Conservation (phyloP, 2,113 vertebrate genomes). For the Pomatorhinus ruficollis region DNA sequence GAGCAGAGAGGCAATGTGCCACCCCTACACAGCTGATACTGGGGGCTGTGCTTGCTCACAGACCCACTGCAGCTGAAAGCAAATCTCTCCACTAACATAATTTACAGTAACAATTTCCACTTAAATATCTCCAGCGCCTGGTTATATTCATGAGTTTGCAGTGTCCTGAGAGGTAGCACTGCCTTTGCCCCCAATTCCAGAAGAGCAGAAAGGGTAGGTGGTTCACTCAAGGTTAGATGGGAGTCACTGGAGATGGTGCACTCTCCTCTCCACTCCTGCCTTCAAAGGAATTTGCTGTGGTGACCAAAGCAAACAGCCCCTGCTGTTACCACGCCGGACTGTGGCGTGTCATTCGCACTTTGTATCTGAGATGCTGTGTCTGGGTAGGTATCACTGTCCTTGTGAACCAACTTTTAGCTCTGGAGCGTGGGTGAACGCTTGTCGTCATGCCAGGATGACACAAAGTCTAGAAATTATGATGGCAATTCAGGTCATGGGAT, state of each 20-base stretch:
- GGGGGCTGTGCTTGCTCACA: background rate
- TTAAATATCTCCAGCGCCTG: background rate
- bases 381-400: constrained; percentile 8
- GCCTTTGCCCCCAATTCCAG: background rate
- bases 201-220: background rate
- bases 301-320: constrained; percentile 5
- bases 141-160: background rate
- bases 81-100: background rate
- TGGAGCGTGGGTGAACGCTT: constrained; percentile 11
- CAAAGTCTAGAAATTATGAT: constrained; percentile 53
- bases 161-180: background rate
- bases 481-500: constrained; percentile 52
- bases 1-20: background rate
- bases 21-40: background rate
- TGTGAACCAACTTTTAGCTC: background rate
- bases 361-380: background rate
- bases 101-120: background rate
- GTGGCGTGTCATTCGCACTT: background rate
- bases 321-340: background rate
- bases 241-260: background rate
- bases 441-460: constrained; percentile 35
- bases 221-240: background rate
- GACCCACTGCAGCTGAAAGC: background rate
- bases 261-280: background rate
- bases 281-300: background rate